Conservation (phyloP, 1,140 invertebrate species). For the Cydia strobilella region DNA sequence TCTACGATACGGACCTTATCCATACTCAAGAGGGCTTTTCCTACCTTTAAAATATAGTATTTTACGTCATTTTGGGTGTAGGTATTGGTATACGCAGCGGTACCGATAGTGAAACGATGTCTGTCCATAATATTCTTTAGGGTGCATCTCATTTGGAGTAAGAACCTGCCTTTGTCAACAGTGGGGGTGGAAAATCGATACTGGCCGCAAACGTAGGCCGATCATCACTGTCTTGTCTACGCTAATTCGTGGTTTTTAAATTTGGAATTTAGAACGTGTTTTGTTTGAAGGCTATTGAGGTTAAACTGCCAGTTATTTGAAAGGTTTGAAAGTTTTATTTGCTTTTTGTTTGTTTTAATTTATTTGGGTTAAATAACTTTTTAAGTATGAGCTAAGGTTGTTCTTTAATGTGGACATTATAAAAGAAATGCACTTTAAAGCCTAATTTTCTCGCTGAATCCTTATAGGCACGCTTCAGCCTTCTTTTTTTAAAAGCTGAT, state of each 20-base stretch:
- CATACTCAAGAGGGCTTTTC: neutral
- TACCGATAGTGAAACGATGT: slow-evolving; percentile 75
- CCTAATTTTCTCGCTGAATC: no score
- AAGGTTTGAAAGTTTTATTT: no score
- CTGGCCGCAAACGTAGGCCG: slow-evolving; percentile 28
- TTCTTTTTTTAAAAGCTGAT: no score
- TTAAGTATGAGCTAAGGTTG: no score
- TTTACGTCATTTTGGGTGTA: neutral
- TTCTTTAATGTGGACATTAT: no score
- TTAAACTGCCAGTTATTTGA: neutral
- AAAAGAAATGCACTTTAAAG: no score
- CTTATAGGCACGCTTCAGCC: no score
- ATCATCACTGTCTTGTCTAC: slow-evolving; percentile 30
- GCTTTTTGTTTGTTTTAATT: no score
- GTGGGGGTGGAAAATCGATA: slow-evolving; percentile 34
- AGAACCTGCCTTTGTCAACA: slow-evolving; percentile 37
- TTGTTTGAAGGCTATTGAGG: neutral
- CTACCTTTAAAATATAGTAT: neutral
- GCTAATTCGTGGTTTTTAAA: slow-evolving; percentile 17
- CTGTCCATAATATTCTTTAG: slow-evolving; percentile 79
- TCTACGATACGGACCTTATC: slow-evolving; percentile 41
- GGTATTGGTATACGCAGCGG: neutral
- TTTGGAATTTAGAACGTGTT: slow-evolving; percentile 16
- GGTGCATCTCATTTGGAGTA: slow-evolving; percentile 77
- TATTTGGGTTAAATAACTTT: no score